Percentiles rank a stretch among this genome's conserved stretches.
Conservation (phyloP, 2,797 vertebrate genomes). For the Manis pentadactyla region DNA sequence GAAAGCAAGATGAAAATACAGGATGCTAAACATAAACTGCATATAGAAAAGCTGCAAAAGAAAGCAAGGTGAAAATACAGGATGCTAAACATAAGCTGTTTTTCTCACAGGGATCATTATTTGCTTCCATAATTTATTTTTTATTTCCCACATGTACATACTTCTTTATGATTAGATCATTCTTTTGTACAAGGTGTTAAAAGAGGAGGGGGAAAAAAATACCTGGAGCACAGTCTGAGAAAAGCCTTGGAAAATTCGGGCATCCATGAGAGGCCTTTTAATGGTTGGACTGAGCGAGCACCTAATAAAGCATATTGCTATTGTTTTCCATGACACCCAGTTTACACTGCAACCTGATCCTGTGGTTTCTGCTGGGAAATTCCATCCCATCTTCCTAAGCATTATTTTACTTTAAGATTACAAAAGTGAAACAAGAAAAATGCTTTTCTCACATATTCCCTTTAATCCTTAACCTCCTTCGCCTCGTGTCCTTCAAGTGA, state of each 20-base stretch:
- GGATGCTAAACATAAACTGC: background rate
- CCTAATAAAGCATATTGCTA: background rate
- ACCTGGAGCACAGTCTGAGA: background rate
- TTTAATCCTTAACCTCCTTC: conserved; percentile 75
- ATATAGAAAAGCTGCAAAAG: background rate
- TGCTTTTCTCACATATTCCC: conserved; percentile 59
- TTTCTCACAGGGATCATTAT: conserved; percentile 18
- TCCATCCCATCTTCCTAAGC: conserved; percentile 54
- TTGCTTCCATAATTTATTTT: conserved; percentile 46
- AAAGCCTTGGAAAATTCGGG: conserved; percentile 40
- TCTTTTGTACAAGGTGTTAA: conserved; percentile 15
- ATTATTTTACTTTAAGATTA: conserved; percentile 70
- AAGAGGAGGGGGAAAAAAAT: background rate
- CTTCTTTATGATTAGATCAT: conserved; percentile 9
- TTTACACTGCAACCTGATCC: conserved; percentile 17
- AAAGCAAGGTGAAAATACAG: background rate
- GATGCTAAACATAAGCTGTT: background rate
- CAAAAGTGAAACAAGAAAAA: conserved; percentile 72
- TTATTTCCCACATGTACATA: background rate
- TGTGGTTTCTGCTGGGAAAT: conserved; percentile 62
- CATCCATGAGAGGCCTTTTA: background rate
- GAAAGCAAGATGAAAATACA: background rate
- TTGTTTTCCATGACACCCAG: conserved; percentile 24
- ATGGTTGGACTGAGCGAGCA: background rate
- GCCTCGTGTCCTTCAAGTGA: conserved; percentile 61